These are phyloP conservation scores for Neoitamus cyanurus DNA, from an alignment of 2,888 invertebrate genomes.

Conservation along the genomic window DNA sequence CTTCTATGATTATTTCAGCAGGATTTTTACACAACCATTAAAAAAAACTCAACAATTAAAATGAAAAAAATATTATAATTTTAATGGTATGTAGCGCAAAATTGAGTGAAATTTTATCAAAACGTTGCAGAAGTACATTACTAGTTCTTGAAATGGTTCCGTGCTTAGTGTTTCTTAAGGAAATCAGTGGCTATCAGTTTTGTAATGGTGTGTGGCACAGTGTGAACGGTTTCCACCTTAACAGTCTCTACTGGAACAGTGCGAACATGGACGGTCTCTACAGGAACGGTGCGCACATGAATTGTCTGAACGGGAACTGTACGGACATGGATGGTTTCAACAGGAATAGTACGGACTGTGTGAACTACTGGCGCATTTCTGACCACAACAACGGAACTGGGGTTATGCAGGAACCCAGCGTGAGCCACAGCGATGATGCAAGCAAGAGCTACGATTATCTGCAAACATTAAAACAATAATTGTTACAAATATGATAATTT, in stretches of 20 bases:
- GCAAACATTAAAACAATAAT: not conserved
- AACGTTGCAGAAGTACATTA: not conserved
- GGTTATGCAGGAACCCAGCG: not conserved
- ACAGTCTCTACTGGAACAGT: conserved; percentile 15
- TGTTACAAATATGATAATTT: not conserved
- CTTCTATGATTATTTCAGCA: no score
- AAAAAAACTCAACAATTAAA: no score
- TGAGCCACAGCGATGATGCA: not conserved
- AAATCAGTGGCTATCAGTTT: not conserved
- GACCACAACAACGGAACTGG: not conserved
- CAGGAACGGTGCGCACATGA: conserved; percentile 20
- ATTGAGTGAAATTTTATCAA: not conserved
- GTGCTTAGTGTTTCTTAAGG: not conserved
- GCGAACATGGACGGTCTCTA: not conserved
- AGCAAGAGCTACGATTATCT: not conserved
- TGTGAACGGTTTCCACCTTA: not conserved
- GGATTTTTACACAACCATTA: no score
- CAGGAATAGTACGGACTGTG: not conserved
- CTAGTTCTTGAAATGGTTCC: not conserved
- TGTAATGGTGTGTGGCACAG: not conserved
- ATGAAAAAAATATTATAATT: no score
- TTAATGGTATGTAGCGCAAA: no score
- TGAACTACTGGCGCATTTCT: not conserved
- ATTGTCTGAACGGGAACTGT: not conserved
- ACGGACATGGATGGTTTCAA: not conserved